phyloP scores from a whole-genome alignment of 1,140 invertebrate genomes.

The Lucilia cuprina region DNA sequence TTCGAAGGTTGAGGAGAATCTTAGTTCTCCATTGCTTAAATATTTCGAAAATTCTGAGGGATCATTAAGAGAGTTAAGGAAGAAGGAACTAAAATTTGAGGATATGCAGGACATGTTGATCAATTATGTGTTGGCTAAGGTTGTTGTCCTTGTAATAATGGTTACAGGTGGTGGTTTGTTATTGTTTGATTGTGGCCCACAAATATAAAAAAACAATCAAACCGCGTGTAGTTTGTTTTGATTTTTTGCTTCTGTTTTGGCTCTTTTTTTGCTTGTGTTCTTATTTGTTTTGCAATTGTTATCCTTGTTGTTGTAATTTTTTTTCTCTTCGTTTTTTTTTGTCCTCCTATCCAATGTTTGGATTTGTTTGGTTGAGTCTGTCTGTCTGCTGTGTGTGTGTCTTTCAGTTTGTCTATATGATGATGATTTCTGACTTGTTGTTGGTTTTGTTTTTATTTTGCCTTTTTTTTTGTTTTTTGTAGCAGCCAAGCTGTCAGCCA shows the following conservation, averaged over 20 bases:
- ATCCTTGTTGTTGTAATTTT: conserved; percentile 10
- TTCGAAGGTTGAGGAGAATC: conserved; percentile 55
- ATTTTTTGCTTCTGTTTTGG: neutral
- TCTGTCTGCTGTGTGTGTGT: neutral
- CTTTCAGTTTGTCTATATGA: no score
- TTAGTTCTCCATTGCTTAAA: conserved; percentile 61
- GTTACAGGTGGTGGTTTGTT: conserved; percentile 24
- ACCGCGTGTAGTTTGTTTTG: conserved; percentile 33
- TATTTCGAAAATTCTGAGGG: conserved; percentile 62
- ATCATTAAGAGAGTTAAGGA: conserved; percentile 60
- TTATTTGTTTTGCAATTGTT: conserved; percentile 17
- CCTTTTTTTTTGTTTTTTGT: conserved; percentile 15
- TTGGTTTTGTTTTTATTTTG: neutral
- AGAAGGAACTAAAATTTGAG: conserved; percentile 61
- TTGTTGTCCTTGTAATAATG: neutral
- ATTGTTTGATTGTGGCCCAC: conserved; percentile 13
- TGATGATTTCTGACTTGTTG: conserved; percentile 4
- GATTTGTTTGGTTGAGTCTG: neutral
- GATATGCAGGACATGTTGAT: conserved; percentile 62
- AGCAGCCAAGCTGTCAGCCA: neutral
- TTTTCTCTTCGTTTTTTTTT: neutral
- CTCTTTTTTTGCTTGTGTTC: neutral
- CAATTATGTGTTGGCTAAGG: neutral
- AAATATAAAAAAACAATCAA: neutral
- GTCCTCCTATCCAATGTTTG: neutral